Evolutionary conservation across 1,140 invertebrate genomes (phyloP).

Genomic region (Andrena cerasifolii): DNA sequence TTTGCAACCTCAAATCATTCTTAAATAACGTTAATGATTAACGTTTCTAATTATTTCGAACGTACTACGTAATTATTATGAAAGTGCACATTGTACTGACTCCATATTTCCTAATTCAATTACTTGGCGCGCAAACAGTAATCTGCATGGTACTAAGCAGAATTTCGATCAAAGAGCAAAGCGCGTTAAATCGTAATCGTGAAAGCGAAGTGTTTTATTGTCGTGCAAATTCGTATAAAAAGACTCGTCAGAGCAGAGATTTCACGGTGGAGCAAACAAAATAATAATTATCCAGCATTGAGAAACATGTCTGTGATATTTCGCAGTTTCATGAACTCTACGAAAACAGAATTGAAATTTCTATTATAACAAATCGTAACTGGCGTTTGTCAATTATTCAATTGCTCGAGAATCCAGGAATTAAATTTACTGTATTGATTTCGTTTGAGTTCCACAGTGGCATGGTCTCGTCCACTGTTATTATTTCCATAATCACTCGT

Average conservation of each 20-base stretch:
- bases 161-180: not conserved
- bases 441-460: constrained; percentile 17
- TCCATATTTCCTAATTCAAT: too few relatives aligned
- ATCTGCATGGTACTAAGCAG: not conserved
- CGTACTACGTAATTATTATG: too few relatives aligned
- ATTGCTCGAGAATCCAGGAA: constrained; percentile 30
- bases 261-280: not conserved
- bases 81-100: too few relatives aligned
- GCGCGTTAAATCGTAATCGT: constrained; percentile 3
- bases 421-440: constrained; percentile 35
- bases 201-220: not conserved
- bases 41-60: too few relatives aligned
- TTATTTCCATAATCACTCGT: constrained; percentile 30
- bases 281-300: not conserved
- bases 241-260: not conserved
- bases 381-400: constrained; percentile 28
- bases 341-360: constrained; percentile 19
- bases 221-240: not conserved
- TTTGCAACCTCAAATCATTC: too few relatives aligned
- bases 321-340: constrained; percentile 5
- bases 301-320: not conserved
- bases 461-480: not conserved
- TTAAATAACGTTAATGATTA: too few relatives aligned
- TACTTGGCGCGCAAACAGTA: too few relatives aligned
- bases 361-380: constrained; percentile 5